Conservation (phyloP, 2,888 invertebrate species). For the Acanthococcus lagerstroemiae region DNA sequence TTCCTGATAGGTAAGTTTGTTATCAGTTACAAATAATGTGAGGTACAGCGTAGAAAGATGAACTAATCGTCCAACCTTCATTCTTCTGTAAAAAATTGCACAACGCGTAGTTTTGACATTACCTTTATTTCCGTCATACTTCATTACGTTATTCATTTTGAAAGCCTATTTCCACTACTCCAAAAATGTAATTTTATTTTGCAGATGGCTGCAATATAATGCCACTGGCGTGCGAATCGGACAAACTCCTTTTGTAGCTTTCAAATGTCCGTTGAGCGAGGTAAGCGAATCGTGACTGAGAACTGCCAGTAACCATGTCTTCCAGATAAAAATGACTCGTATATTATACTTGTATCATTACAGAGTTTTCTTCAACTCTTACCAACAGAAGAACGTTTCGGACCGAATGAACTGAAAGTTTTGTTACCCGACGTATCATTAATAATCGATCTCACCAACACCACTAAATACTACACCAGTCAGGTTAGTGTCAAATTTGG, state of each 20-base stretch:
- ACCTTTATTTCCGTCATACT: too few relatives aligned
- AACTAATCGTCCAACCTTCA: too few relatives aligned
- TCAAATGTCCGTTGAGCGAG: not conserved
- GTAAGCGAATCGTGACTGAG: not conserved
- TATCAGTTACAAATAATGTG: too few relatives aligned
- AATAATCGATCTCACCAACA: not conserved
- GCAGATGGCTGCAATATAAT: not conserved
- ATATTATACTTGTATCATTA: not conserved
- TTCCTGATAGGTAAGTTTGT: too few relatives aligned
- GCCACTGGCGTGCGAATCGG: not conserved
- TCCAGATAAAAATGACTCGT: too few relatives aligned
- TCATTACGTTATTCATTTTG: too few relatives aligned
- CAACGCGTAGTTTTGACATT: too few relatives aligned
- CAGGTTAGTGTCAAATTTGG: not conserved
- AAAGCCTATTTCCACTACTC: too few relatives aligned
- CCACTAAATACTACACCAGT: not conserved
- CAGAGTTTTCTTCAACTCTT: not conserved
- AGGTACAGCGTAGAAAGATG: too few relatives aligned
- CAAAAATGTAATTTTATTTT: too few relatives aligned
- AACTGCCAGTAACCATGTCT: too few relatives aligned
- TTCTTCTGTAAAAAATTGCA: too few relatives aligned
- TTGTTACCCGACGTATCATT: not conserved
- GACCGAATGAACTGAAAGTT: not conserved
- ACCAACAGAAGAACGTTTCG: not conserved
- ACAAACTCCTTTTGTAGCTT: not conserved